Base-by-base conservation (phyloP, 2,888 invertebrate genomes). In the Leptopilina syphax region DNA sequence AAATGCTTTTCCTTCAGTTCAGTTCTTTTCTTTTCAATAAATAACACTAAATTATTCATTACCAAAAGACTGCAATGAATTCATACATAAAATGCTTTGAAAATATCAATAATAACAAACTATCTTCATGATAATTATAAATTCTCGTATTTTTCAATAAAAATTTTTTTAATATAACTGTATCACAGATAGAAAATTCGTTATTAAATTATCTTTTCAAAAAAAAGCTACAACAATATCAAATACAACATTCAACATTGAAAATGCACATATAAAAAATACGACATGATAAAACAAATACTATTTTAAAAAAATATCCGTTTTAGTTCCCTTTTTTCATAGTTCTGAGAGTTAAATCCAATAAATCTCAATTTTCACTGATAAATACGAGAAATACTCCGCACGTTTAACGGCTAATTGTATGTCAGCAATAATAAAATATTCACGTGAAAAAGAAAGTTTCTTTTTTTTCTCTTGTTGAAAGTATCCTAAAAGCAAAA, bases 401-500 rank as follows among this genome's bases (percentile, higher is more conserved):
- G 57, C 73, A 73, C 57, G 57, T 57, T 73, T 57, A 73, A 73
- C 57, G 18, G 57, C 34, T 73, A 63, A 24, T 9, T 60, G 3
- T 18, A 34, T 73, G 9, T 57, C 34, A 73, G 27, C n/a, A 34
- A 57, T 13, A 4, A n/a, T 34, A 54, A 34, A 73, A 63, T 50
- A 44, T 47, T 50, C 47, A 47, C 24, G 68, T 68, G 24, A 24
- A 4, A 34, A 50, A 44, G 67, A 67, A 67, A 18, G 44, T 47
- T 44, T 41, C 41, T 3, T 44, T 44, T 27, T 57, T n/a, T 44
- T 44, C 44, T 7, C 8, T 44, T 27, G 34, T n/a, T 57, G 57
- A 73, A 54, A 73, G 73, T 41, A 77, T 77, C 77, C 77, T 77
- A 77, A 77, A 65, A 65, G 65, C 77, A 65, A 65, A 50, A 77